Evolutionary conservation across 1,140 invertebrate species (phyloP), one percentile per base, ranked within the genome.

Genomic region (Pemphigus obesinymphae): DNA sequence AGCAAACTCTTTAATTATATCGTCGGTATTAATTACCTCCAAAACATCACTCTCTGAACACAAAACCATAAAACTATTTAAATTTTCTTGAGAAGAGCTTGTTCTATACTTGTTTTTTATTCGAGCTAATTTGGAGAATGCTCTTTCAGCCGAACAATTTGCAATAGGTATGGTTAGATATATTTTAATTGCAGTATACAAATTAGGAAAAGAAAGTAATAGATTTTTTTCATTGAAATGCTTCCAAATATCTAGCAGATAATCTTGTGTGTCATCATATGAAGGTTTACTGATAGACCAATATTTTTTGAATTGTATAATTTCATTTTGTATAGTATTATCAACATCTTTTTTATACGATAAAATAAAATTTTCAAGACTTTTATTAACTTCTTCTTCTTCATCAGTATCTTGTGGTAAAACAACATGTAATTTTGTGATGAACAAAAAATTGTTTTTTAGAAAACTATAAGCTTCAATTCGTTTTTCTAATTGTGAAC

Each of bases 291-390:
- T 63, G 58, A 63, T 63, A 31, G 58, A 34, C 29, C 58, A 63
- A 63, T 63, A 63, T 34, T 63, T 63, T 63, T 63, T 63, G 31
- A 63, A 63, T 63, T 63, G 58, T 63, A 63, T 34, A 63, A 63
- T 63, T 63, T 63, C 26, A 61, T 61, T 61, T 61, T 31, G 26
- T 61, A 61, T 61, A 31, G 58, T 61, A 61, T 61, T 61, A 13
- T 61, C 26, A 61, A 61, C 55, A 61, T 61, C 55, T 61, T 50
- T 50, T 50, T 50, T 58, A 61, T 61, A 61, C 15, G 15, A 61
- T 61, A 34, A 61, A 61, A 61, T 61, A 58, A 61, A 34, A 61
- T 61, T 61, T 61, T 61, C 29, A 31, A 61, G 29, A 34, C 29
- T 61, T 23, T 58, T 61, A 61, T 61, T 29, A 61, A 61, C 15